Evolutionary conservation across 2,888 invertebrate species (phyloP).

Genomic region (Conistra vaccinii): DNA sequence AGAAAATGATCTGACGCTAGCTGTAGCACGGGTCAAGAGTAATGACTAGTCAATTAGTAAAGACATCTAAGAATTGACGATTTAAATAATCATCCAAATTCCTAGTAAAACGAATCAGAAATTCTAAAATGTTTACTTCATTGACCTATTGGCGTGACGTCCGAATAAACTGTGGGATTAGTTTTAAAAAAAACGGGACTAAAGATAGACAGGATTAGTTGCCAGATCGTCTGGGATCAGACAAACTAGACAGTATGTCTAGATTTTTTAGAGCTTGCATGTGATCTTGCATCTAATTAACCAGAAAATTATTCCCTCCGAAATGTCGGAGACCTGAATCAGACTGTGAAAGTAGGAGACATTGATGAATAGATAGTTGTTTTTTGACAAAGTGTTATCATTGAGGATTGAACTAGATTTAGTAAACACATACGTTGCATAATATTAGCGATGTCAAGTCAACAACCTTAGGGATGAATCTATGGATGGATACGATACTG

Average conservation of each 20-base stretch:
- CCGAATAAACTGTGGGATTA: constrained; percentile 25
- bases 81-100: background rate
- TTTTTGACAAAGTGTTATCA: background rate
- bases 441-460: constrained; percentile 24
- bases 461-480: constrained; percentile 22
- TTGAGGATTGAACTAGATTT: constrained; percentile 3
- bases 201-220: constrained; percentile 56
- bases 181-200: constrained; percentile 50
- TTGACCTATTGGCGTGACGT: background rate
- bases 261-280: constrained; percentile 35
- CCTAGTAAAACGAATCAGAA: background rate
- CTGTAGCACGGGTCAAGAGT: constrained; percentile 6
- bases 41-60: background rate
- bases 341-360: background rate
- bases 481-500: constrained; percentile 23
- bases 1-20: background rate
- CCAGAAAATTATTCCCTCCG: background rate
- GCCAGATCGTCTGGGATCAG: constrained; percentile 54
- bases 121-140: constrained; percentile 3
- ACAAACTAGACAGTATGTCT: constrained; percentile 46
- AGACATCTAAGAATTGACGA: constrained; percentile 2
- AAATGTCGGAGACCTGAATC: background rate
- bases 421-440: constrained; percentile 7
- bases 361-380: background rate
- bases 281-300: background rate